Percentiles rank a stretch among this genome's conserved stretches.
These are phyloP conservation scores for Poecilus cupreus DNA, from an alignment of 2,888 invertebrate species.

Conservation along the genomic window DNA sequence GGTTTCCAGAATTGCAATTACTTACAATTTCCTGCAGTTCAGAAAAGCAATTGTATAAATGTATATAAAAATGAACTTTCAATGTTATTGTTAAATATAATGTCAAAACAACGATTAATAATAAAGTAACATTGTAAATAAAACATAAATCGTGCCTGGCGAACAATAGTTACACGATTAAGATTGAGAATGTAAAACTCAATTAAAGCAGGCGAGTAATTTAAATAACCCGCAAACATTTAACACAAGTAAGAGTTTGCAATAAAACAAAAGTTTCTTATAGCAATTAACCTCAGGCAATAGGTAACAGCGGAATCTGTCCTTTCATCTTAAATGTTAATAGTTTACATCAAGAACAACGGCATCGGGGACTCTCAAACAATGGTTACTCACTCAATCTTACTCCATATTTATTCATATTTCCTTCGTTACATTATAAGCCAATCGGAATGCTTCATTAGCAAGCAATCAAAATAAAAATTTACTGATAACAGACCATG, in stretches of 20 bases:
- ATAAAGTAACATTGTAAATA: too few species aligned
- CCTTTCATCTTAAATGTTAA: slow-evolving; percentile 11
- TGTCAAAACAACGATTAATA: too few species aligned
- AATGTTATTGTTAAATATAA: too few species aligned
- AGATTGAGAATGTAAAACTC: background rate
- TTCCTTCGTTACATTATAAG: too few species aligned
- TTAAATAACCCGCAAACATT: background rate
- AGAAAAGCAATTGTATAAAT: too few species aligned
- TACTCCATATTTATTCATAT: too few species aligned
- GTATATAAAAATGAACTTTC: too few species aligned
- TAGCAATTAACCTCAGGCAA: background rate
- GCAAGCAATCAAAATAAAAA: too few species aligned
- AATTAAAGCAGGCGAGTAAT: background rate
- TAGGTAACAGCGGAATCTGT: slow-evolving; percentile 11
- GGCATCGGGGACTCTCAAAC: background rate
- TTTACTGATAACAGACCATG: too few species aligned
- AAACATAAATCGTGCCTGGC: background rate
- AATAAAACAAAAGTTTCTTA: background rate
- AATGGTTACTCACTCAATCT: background rate
- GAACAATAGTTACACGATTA: background rate
- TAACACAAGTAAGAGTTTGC: background rate
- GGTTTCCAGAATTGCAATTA: too few species aligned
- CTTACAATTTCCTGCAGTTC: too few species aligned
- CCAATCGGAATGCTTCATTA: too few species aligned
- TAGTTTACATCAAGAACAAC: background rate